Percentiles rank a stretch among this genome's conserved stretches.
Conservation (phyloP, 2,888 invertebrate genomes). For the Panorpa germanica region DNA sequence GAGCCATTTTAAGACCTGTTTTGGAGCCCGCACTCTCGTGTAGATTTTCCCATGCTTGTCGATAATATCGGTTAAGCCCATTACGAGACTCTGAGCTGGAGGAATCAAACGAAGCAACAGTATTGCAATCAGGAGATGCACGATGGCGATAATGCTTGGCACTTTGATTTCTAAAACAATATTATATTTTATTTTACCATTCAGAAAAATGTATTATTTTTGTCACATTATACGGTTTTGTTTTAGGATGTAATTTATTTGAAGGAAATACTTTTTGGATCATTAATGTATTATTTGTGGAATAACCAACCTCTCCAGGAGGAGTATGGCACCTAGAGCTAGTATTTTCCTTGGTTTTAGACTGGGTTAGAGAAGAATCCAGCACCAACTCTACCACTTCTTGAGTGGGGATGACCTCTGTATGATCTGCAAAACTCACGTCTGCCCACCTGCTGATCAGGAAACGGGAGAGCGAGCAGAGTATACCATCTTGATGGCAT, state of each 20-base stretch:
- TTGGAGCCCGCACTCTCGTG: slow-evolving; percentile 60
- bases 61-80: slow-evolving; percentile 68
- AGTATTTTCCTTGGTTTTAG: slow-evolving; percentile 11
- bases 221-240: not conserved
- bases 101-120: slow-evolving; percentile 76
- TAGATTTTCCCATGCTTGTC: slow-evolving; percentile 85
- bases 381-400: slow-evolving; percentile 52
- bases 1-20: slow-evolving; percentile 17
- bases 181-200: slow-evolving; percentile 8
- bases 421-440: slow-evolving; percentile 46
- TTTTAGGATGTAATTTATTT: too few relatives aligned
- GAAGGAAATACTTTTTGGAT: too few relatives aligned
- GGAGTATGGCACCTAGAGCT: slow-evolving; percentile 15
- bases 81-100: slow-evolving; percentile 71
- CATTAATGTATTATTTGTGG: too few relatives aligned
- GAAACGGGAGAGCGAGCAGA: slow-evolving; percentile 77
- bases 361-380: slow-evolving; percentile 67
- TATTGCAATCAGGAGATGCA: slow-evolving; percentile 78
- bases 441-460: slow-evolving; percentile 80
- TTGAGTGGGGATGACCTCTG: slow-evolving; percentile 37
- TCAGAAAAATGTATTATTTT: slow-evolving; percentile 7
- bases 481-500: slow-evolving; percentile 78
- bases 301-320: too few relatives aligned
- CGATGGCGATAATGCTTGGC: slow-evolving; percentile 78
- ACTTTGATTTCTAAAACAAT: slow-evolving; percentile 44